phyloP scores from a whole-genome alignment of 1,140 invertebrate species.

The Papilio glaucus region DNA sequence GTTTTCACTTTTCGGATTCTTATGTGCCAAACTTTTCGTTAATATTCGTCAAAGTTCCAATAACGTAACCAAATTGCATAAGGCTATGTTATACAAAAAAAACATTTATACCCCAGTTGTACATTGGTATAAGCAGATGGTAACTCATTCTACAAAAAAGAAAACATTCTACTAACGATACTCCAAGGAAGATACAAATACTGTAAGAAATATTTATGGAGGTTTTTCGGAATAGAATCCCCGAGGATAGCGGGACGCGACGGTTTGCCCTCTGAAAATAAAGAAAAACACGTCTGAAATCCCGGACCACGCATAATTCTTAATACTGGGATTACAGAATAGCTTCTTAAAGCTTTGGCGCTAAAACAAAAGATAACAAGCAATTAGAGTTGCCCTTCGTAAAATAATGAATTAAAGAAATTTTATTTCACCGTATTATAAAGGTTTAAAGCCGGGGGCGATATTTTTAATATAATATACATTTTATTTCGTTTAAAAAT shows the following conservation, averaged over 20 bases:
- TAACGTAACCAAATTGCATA: not conserved
- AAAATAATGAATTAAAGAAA: slow-evolving; percentile 30
- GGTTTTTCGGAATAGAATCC: slow-evolving; percentile 81
- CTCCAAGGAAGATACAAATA: slow-evolving; percentile 81
- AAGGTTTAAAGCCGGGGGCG: not conserved
- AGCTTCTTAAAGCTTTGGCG: slow-evolving; percentile 75
- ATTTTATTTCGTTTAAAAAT: too few species aligned
- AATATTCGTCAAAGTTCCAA: too few species aligned
- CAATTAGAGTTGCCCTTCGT: slow-evolving; percentile 60
- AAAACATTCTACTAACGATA: slow-evolving; percentile 78
- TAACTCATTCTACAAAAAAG: slow-evolving; percentile 64
- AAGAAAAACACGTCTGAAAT: slow-evolving; percentile 77
- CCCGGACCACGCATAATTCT: slow-evolving; percentile 79
- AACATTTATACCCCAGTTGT: slow-evolving; percentile 21
- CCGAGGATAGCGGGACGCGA: slow-evolving; percentile 62
- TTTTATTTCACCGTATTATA: slow-evolving; percentile 10
- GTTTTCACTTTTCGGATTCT: not conserved
- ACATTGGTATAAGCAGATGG: slow-evolving; percentile 62
- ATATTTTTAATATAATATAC: not conserved
- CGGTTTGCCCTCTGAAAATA: slow-evolving; percentile 66
- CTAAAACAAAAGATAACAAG: slow-evolving; percentile 78
- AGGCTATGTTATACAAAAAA: slow-evolving; percentile 24
- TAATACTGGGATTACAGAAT: slow-evolving; percentile 80
- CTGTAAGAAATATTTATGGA: slow-evolving; percentile 83
- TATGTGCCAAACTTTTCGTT: not conserved